Evolutionary conservation across 1,140 invertebrate species (phyloP), one percentile per base, ranked within the genome.

Genomic region (Venturia canescens): DNA sequence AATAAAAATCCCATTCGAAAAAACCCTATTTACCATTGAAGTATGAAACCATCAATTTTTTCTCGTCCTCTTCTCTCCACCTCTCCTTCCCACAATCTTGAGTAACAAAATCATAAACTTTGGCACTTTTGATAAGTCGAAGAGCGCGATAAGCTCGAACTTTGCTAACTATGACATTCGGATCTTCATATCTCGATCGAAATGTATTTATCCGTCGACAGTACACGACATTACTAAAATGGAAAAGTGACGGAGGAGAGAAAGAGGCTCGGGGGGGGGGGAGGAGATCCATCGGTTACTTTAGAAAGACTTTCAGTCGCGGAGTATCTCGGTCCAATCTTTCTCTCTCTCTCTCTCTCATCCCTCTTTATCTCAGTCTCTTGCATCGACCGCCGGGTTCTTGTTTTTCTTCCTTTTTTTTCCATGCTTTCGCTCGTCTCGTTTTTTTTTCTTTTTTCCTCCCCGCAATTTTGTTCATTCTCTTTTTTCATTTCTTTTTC

Each of bases 401-500:
- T 79, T 67, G 48, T 74, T 83, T 79, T 70, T 60, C 66, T 29
- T 27, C 31, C 69, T 29, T 27, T 26, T 18, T 31, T 74, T 31
- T 74, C 23, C 53, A 57, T 57, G 53, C 60, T 34, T n/a, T 3
- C 11, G 4, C 21, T 44, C 7, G 38, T 13, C 38, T 44, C 13
- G 38, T 11, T 44, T 44, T 1, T 44, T 44, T 63, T 38, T 23
- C 27, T 26, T 21, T 82, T 75, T 60, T 82, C 74, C 38, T 79
- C 79, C 38, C 7, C 38, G 7, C 63, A 27, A 48, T 38, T 80
- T 77, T 16, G 34, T 60, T 60, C 27, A 3, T 75, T n/a, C 16
- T 1, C 44, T 71, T 44, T 72, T 63, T 80, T 66, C 44, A 34
- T 15, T 67, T 60, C 44, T 72, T 78, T 80, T 83, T 80, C 71